Conservation (phyloP, 2,888 invertebrate species). For the Agrotis segetum region DNA sequence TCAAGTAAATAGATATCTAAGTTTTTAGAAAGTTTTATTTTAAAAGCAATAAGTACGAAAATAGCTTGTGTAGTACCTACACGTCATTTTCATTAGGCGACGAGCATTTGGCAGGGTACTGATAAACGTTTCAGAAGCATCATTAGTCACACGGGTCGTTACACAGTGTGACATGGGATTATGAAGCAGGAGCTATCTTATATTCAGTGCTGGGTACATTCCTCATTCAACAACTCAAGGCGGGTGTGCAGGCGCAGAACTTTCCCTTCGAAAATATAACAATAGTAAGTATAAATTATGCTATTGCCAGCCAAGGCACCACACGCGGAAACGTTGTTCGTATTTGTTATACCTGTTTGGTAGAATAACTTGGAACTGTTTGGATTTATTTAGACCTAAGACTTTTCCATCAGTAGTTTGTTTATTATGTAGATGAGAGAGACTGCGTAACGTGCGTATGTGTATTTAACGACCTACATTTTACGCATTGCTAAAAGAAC, state of each 20-base stretch:
- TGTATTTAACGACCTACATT: constrained; percentile 72
- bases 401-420: constrained; percentile 40
- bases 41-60: not conserved
- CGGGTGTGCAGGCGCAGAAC: constrained; percentile 14
- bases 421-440: constrained; percentile 59
- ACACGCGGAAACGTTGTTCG: constrained; percentile 38
- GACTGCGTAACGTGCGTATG: constrained; percentile 40
- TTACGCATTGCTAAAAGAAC: constrained; percentile 76
- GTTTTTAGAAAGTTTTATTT: not conserved
- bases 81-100: constrained; percentile 21
- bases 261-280: constrained; percentile 35
- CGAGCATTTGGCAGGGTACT: constrained; percentile 29
- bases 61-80: not conserved
- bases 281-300: constrained; percentile 10
- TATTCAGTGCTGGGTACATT: constrained; percentile 25
- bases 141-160: constrained; percentile 39
- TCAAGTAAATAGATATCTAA: not conserved
- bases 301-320: constrained; percentile 17
- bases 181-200: constrained; percentile 45
- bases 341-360: constrained; percentile 27
- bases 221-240: constrained; percentile 34
- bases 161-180: constrained; percentile 29
- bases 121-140: constrained; percentile 37
- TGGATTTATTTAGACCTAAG: constrained; percentile 12
- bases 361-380: constrained; percentile 27